phyloP scores from a whole-genome alignment of 2,888 invertebrate genomes.

The Cephus runcator region DNA sequence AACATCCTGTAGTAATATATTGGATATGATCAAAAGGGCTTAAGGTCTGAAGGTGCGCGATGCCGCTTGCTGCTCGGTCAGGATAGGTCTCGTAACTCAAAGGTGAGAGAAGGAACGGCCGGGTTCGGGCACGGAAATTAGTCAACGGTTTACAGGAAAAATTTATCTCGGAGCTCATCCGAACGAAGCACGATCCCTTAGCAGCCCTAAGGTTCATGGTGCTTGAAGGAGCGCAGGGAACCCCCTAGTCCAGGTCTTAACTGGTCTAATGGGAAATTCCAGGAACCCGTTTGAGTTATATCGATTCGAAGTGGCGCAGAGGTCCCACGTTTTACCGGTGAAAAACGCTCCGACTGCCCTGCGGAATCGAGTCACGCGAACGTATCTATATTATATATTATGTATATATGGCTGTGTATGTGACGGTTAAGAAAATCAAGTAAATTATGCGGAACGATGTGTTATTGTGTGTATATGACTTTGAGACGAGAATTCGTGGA shows the following conservation, averaged over 20 bases:
- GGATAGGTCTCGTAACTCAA: neutral
- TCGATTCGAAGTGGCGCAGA: neutral
- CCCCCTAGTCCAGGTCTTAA: neutral
- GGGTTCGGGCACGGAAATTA: neutral
- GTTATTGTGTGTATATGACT: neutral
- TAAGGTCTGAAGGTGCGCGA: neutral
- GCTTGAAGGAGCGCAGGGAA: neutral
- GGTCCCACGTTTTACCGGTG: neutral
- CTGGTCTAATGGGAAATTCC: conserved; percentile 6
- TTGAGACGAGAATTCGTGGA: neutral
- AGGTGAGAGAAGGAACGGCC: neutral
- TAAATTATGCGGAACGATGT: neutral
- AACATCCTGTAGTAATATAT: neutral
- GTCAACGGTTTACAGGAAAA: conserved; percentile 1
- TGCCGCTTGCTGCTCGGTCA: neutral
- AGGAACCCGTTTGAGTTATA: conserved; percentile 1
- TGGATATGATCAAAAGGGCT: neutral
- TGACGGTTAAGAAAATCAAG: neutral
- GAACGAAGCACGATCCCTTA: conserved; percentile 2
- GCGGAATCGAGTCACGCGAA: neutral
- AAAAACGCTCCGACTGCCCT: neutral
- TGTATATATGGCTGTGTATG: neutral
- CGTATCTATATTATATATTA: neutral
- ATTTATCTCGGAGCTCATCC: neutral
- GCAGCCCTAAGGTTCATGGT: conserved; percentile 5